A percentile compares a stretch with the other conserved stretches of the same genome.
These are phyloP conservation scores for Nicator chloris DNA, from an alignment of 2,113 vertebrate genomes.

Conservation along the genomic window DNA sequence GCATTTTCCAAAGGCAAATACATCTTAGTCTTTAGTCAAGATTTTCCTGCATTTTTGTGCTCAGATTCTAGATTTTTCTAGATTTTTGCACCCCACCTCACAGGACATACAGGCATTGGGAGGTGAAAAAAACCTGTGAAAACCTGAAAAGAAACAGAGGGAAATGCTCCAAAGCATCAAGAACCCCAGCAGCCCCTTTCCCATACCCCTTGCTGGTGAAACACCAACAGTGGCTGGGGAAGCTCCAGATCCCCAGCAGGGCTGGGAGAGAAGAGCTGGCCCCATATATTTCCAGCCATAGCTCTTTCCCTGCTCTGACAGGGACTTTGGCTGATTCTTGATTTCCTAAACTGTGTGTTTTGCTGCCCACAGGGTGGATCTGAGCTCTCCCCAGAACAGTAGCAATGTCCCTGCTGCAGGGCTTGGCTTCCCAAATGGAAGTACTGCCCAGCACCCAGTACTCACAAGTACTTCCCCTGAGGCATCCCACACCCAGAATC, in stretches of 20 bases:
- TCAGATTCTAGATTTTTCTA: neutral
- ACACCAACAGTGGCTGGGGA: neutral
- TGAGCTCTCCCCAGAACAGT: neutral
- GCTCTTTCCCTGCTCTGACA: neutral
- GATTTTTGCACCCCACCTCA: neutral
- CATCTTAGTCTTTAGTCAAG: neutral
- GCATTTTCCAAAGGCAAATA: neutral
- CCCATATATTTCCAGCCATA: neutral
- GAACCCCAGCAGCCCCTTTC: neutral
- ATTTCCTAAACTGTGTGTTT: neutral
- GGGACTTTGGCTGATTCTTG: neutral
- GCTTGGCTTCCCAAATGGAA: neutral
- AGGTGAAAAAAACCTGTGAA: neutral
- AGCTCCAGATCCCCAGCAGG: neutral
- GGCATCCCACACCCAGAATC: neutral
- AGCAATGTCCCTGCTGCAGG: neutral
- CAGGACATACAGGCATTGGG: neutral
- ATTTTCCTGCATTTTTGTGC: neutral
- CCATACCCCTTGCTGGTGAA: rapidly evolving
- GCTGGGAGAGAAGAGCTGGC: neutral
- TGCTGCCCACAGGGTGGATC: neutral
- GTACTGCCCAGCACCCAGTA: neutral
- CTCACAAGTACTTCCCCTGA: too few relatives aligned
- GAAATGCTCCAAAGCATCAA: neutral
- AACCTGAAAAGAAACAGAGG: neutral